A percentile compares a stretch with the other conserved stretches of the same genome.
phyloP scores from a whole-genome alignment of 2,797 vertebrate genomes.

The Paratrypauchen microcephalus region DNA sequence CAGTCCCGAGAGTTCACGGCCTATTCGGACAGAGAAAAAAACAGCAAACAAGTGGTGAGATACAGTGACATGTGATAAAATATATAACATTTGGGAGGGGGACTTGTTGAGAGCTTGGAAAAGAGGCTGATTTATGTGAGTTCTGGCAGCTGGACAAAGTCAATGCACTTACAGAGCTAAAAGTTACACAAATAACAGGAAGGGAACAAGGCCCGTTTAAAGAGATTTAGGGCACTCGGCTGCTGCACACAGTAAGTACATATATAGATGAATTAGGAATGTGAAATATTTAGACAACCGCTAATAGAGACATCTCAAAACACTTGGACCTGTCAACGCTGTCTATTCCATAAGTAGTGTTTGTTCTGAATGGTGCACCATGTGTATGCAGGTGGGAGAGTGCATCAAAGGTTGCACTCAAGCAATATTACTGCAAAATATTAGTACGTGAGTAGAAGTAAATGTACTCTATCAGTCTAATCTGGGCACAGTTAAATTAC shows the following conservation, averaged over 20 bases:
- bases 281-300: conserved; percentile 10
- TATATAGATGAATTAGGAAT: conserved; percentile 17
- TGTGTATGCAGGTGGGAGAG: background rate
- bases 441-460: background rate
- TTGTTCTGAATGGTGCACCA: background rate
- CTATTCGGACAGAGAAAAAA: conserved; percentile 7
- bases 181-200: conserved; percentile 46
- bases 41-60: conserved; percentile 13
- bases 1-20: conserved; percentile 10
- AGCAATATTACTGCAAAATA: background rate
- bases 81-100: conserved; percentile 10
- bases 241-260: conserved; percentile 1
- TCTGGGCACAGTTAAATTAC: no score
- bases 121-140: conserved; percentile 27
- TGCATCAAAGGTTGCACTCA: background rate
- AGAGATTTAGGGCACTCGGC: conserved; percentile 19
- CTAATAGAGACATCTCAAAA: conserved; percentile 9
- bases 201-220: conserved; percentile 20
- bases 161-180: conserved; percentile 37
- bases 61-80: conserved; percentile 23
- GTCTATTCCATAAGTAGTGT: background rate
- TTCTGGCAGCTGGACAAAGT: conserved; percentile 48
- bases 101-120: conserved; percentile 41
- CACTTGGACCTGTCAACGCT: background rate
- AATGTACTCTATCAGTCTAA: background rate